Evolutionary conservation across 2,113 vertebrate species (phyloP), one percentile per base, ranked within the genome.

Genomic region (Salvelinus namaycush): DNA sequence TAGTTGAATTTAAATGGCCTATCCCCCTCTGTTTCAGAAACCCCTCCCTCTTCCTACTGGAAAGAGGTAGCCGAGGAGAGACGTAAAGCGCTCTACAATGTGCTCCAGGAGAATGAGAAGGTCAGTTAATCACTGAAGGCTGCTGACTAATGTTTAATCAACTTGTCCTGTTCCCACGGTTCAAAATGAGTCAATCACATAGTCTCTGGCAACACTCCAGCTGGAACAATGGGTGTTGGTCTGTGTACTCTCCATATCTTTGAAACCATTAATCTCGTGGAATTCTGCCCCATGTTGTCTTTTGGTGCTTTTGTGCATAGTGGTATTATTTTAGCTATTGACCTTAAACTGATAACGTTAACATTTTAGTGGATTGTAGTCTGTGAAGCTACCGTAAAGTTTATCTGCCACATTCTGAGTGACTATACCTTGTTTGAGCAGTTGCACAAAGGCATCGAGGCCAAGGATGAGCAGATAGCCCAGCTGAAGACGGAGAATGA

Each of bases 71-170:
- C 98, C 3, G 98, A 99, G 79, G 94, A 97, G 79, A 93, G 96
- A 29, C 94, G 95, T 59, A 96, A 95, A 79, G 97, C 96, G 75
- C 90, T 99, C 51, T 97, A 92, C 87, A 92, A 95, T 80, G 94
- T 96, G 49, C 94, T 99, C 71, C 94, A 96, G 85, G 97, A 99
- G 88, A 98, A 99, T 3, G 97, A 97, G 83, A 97, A 95, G 93
- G 98, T 99, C 91, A 31, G 88, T 91, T 86, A 82, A 89, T 87
- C 51, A 49, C 84, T 80, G 26, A 82, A 39, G 16, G 8, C 14
- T 24, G 12, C 8, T 2, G 4, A 74, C 59, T 87, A 88, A 92
- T 90, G 75, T 88, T 91, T 88, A 86, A 74, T 88, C 16, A 67
- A 16, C 26, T 70, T 27, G 75, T 27, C 8, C 44, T 44, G 76